Conservation (phyloP, 2,888 invertebrate species). For the Epistrophe grossulariae region DNA sequence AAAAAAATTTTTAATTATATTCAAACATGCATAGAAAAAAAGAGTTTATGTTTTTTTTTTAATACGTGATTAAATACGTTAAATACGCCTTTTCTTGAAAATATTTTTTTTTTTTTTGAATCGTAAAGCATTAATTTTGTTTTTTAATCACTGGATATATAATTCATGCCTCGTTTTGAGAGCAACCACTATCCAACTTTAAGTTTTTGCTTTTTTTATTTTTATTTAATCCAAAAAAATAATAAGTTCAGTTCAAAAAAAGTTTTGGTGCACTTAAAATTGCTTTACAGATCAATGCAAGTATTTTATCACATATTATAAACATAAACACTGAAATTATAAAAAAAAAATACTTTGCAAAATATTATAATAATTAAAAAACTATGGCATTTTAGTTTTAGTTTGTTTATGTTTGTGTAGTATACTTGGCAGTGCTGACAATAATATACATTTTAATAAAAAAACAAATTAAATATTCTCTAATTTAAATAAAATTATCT, state of each 20-base stretch:
- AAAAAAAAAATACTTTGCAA: background rate
- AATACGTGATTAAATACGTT: conserved; percentile 39
- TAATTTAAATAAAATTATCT: conserved; percentile 7
- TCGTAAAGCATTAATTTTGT: too few relatives aligned
- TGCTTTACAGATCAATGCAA: background rate
- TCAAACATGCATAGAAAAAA: background rate
- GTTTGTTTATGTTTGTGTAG: conserved; percentile 24
- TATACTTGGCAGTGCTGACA: conserved; percentile 71
- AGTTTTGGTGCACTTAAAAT: too few relatives aligned
- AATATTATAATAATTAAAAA: background rate
- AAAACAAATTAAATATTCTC: background rate
- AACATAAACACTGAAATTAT: conserved; percentile 1
- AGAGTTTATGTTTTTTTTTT: conserved; percentile 5
- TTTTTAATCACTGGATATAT: too few relatives aligned
- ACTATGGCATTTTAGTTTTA: conserved; percentile 23
- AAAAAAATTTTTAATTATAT: background rate
- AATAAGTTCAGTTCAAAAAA: too few relatives aligned
- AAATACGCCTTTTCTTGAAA: too few relatives aligned
- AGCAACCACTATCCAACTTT: too few relatives aligned
- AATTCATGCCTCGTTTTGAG: too few relatives aligned
- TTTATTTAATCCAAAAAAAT: too few relatives aligned
- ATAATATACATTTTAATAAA: conserved; percentile 51
- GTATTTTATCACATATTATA: conserved; percentile 53
- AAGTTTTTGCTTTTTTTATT: too few relatives aligned
- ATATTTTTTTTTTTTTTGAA: too few relatives aligned